Base-by-base conservation (phyloP, 2,113 vertebrate genomes). In the Solea solea region DNA sequence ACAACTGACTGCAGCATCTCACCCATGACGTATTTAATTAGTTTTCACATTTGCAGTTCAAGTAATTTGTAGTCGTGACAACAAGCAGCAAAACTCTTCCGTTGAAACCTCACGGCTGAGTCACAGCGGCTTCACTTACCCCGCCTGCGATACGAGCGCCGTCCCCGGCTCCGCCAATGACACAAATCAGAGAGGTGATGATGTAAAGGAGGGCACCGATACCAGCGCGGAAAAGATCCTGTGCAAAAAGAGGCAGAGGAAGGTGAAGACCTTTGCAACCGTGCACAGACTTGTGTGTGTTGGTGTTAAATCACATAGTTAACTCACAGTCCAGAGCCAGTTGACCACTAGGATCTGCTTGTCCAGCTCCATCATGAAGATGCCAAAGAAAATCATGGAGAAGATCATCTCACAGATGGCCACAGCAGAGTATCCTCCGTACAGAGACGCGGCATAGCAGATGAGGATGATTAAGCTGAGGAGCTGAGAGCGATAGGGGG, bases 301-400 rank as follows among this genome's bases (percentile, higher is more conserved):
- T 45, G 44, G 44, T 45, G 9, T 48, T 11, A 45, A 52, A 25
- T 50, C 40, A 55, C 0, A 5, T 0, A 10, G n/a, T 0, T 5
- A 0, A 93, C 94, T 94, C 69, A 95, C 94, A 9, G 2, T 92
- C 94, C 94, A 95, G 27, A 87, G 0, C 94, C 94, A 95, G 90
- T 86, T 89, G 74, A 95, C 15, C 44, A 61, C 1, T 16, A 4
- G 3, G 52, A 95, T 0, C 86, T 93, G 89, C 81, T 95, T 93
- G 84, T 95, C 92, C 56, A 94, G 0, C 12, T 88, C 90, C 89
- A 92, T 79, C 90, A 93, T 93, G 80, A 93, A 95, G 82, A 95
- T 9, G 49, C 60, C 39, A 4, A 94, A 93, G 86, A 94, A 93
- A 82, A 94, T 0, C 1, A 80, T 69, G 67, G 93, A 51, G 11